phyloP scores from a whole-genome alignment of 2,113 vertebrate species.

The Lamprotornis superbus region DNA sequence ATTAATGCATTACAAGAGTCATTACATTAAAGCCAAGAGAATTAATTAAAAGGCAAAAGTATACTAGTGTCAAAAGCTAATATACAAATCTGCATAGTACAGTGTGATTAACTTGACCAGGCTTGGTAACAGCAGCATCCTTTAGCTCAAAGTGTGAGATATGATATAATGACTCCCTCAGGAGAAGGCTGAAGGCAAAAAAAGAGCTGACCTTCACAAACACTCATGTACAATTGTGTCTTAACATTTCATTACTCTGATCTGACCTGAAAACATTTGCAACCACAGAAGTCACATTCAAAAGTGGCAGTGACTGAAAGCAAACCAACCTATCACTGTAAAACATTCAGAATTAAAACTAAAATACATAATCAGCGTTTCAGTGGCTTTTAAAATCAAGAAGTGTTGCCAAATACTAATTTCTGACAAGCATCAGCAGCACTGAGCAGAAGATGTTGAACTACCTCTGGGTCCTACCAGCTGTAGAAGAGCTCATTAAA shows the following conservation, averaged over 20 bases:
- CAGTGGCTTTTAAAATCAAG: neutral
- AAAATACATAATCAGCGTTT: neutral
- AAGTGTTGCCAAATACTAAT: neutral
- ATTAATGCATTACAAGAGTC: fast-evolving
- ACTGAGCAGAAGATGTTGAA: neutral
- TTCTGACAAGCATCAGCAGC: neutral
- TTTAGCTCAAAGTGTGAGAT: neutral
- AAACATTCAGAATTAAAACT: neutral
- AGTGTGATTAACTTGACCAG: neutral
- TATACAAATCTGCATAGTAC: neutral
- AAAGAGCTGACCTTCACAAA: neutral
- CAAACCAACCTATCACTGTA: neutral
- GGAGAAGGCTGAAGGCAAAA: neutral
- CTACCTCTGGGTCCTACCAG: neutral
- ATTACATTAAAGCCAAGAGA: neutral
- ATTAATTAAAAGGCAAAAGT: neutral
- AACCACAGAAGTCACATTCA: neutral
- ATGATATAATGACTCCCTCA: neutral
- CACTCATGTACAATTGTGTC: neutral
- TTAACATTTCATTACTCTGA: neutral
- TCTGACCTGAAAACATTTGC: neutral
- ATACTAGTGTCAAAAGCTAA: neutral
- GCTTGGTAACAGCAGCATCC: neutral
- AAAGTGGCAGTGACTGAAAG: neutral
- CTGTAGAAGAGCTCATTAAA: neutral